These are phyloP conservation scores for Hypomecis atomaria DNA, from an alignment of 2,888 invertebrate genomes.

Conservation along the genomic window DNA sequence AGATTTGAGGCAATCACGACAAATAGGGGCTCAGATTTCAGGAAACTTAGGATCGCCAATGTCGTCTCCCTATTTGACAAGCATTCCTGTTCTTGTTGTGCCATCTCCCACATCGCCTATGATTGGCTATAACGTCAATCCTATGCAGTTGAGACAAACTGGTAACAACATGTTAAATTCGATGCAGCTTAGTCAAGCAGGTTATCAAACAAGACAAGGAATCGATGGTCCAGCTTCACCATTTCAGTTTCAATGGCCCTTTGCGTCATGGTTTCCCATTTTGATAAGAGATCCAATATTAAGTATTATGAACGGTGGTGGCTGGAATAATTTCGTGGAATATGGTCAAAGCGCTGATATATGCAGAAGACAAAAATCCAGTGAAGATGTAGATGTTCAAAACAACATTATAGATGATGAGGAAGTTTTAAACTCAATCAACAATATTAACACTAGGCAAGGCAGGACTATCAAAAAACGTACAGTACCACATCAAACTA, in stretches of 20 bases:
- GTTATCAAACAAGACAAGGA: conserved; percentile 55
- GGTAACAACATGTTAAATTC: conserved; percentile 47
- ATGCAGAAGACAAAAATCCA: conserved; percentile 72
- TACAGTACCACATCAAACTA: conserved; percentile 54
- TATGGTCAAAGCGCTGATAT: conserved; percentile 84
- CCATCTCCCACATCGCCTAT: conserved; percentile 48
- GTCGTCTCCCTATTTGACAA: conserved; percentile 62
- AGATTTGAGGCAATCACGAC: conserved; percentile 51
- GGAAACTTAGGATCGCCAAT: conserved; percentile 44
- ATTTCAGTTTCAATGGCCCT: conserved; percentile 77
- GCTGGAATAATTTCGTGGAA: conserved; percentile 83
- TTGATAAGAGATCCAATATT: conserved; percentile 84
- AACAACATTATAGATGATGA: conserved; percentile 30
- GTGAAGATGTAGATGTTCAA: conserved; percentile 32
- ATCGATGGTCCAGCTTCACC: conserved; percentile 51
- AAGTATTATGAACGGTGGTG: conserved; percentile 77
- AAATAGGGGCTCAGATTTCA: conserved; percentile 43
- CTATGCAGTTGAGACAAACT: conserved; percentile 44
- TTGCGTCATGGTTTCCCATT: conserved; percentile 82
- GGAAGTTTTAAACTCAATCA: conserved; percentile 33
- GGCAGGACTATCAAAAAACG: conserved; percentile 68
- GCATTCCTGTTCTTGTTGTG: conserved; percentile 66
- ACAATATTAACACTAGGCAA: conserved; percentile 52
- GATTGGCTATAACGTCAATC: conserved; percentile 48
- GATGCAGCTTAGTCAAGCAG: conserved; percentile 42